A percentile compares a stretch with the other conserved stretches of the same genome.
phyloP scores from a whole-genome alignment of 1,140 invertebrate species.

The Musca vetustissima region DNA sequence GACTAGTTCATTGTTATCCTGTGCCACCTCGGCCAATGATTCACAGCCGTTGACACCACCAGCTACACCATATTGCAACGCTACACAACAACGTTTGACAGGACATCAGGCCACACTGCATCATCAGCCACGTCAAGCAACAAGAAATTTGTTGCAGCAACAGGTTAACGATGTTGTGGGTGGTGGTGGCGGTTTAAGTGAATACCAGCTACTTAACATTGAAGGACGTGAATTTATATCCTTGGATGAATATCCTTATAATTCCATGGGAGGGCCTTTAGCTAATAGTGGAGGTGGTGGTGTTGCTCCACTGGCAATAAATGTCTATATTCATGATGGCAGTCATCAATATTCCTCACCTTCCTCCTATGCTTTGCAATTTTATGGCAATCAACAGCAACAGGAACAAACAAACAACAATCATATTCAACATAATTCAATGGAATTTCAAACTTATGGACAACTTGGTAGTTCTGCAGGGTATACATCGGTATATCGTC shows the following conservation, averaged over 20 bases:
- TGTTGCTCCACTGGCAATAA: not conserved
- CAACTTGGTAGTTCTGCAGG: conserved; percentile 2
- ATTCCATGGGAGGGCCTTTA: not conserved
- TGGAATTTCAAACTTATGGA: conserved; percentile 13
- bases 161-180: conserved; percentile 8
- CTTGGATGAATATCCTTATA: conserved; percentile 21
- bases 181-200: conserved; percentile 25
- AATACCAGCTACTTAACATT: conserved; percentile 42
- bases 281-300: not conserved
- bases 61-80: conserved; percentile 42
- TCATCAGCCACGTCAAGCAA: conserved; percentile 17
- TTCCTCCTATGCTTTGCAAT: conserved; percentile 9
- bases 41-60: conserved; percentile 45
- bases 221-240: conserved; percentile 43
- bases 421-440: not conserved
- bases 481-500: conserved; percentile 20
- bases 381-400: conserved; percentile 12
- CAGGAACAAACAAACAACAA: not conserved
- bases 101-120: not conserved
- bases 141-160: conserved; percentile 38
- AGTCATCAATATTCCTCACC: conserved; percentile 11
- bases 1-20: conserved; percentile 45
- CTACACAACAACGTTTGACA: not conserved
- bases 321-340: not conserved
- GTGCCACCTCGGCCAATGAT: conserved; percentile 14